Percentiles rank a stretch among this genome's conserved stretches.
phyloP scores from a whole-genome alignment of 2,113 vertebrate species.

The Brevimyrus niger region DNA sequence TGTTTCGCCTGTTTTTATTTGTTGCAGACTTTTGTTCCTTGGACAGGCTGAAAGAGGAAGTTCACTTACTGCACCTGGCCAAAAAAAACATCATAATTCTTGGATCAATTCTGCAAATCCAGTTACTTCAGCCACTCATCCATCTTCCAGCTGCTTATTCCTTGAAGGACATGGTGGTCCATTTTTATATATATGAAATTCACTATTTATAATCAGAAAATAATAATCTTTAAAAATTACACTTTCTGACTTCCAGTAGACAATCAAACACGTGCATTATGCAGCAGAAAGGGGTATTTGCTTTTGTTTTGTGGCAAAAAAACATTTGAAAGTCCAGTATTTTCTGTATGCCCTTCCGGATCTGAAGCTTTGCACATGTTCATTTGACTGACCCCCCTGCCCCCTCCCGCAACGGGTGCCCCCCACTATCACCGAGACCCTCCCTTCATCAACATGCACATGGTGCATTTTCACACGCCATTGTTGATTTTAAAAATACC shows the following conservation, averaged over 20 bases:
- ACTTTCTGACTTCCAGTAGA: background rate
- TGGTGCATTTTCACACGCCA: background rate
- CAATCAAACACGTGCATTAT: background rate
- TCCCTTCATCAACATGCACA: background rate
- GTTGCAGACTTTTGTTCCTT: background rate
- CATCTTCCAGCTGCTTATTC: background rate
- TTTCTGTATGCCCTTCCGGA: background rate
- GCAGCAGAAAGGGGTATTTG: background rate
- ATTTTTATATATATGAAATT: background rate
- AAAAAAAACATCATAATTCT: background rate
- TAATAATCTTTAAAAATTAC: background rate
- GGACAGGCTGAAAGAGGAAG: background rate
- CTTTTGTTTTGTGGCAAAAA: background rate
- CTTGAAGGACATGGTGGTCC: background rate
- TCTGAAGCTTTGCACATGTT: background rate
- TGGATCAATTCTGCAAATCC: background rate
- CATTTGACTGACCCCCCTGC: background rate
- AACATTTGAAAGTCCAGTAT: background rate
- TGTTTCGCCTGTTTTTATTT: background rate
- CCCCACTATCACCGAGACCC: background rate
- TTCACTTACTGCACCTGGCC: background rate
- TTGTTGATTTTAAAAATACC: background rate
- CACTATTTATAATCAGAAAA: background rate
- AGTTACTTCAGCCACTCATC: background rate
- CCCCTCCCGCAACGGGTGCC: background rate